A percentile compares a stretch with the other conserved stretches of the same genome.
phyloP scores from a whole-genome alignment of 2,888 invertebrate genomes.

The Phyto melanocephala region DNA sequence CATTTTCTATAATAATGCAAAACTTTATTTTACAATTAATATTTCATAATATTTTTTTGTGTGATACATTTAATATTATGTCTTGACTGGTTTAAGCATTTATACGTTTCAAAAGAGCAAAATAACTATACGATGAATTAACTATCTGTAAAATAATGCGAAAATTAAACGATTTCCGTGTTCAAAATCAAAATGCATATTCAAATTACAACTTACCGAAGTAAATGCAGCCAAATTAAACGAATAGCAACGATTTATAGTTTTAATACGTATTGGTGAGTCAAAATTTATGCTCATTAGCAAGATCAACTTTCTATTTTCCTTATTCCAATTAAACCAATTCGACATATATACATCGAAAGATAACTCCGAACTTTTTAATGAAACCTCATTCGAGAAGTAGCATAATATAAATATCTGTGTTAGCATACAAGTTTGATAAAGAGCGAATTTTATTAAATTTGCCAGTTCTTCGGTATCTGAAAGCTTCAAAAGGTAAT shows the following conservation, averaged over 20 bases:
- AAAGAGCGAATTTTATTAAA: slow-evolving; percentile 67
- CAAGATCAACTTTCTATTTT: slow-evolving; percentile 67
- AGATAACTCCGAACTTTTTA: slow-evolving; percentile 55
- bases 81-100: slow-evolving; percentile 67
- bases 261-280: slow-evolving; percentile 67
- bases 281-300: slow-evolving; percentile 68
- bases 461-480: slow-evolving; percentile 62
- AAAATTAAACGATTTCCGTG: neutral
- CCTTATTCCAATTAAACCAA: slow-evolving; percentile 68
- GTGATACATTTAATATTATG: neutral
- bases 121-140: slow-evolving; percentile 73
- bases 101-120: slow-evolving; percentile 71
- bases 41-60: no score
- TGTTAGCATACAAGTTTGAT: slow-evolving; percentile 71
- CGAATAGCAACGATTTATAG: slow-evolving; percentile 70
- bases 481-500: slow-evolving; percentile 47
- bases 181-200: no score
- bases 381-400: slow-evolving; percentile 70
- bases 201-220: slow-evolving; percentile 68
- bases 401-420: slow-evolving; percentile 73
- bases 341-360: slow-evolving; percentile 65
- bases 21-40: no score
- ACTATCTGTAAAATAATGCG: slow-evolving; percentile 69
- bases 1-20: no score
- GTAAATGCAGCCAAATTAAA: slow-evolving; percentile 72